Conservation (phyloP, 92 coral and sea anemone genomes). For the Zoanthus sociatus region DNA sequence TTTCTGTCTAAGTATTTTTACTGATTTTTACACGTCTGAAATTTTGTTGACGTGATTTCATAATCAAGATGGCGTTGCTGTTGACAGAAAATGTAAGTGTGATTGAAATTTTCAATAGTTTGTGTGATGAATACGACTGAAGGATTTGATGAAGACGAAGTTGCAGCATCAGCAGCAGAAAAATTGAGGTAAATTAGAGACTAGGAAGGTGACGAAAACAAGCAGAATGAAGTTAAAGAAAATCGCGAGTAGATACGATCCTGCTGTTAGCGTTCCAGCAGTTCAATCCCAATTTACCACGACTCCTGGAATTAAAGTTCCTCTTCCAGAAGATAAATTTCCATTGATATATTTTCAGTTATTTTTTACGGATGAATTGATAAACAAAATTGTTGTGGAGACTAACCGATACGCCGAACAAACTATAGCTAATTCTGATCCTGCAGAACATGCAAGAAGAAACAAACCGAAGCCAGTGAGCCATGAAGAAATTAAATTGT, state of each 20-base stretch:
- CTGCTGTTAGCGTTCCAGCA: neutral
- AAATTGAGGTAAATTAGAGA: neutral
- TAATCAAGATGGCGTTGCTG: neutral
- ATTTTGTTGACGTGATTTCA: neutral
- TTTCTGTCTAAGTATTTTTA: neutral
- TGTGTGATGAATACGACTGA: neutral
- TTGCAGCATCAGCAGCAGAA: neutral
- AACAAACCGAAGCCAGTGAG: neutral
- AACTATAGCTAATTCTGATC: neutral
- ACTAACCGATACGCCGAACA: neutral
- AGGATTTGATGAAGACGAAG: neutral
- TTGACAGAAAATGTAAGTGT: neutral
- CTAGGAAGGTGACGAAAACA: neutral
- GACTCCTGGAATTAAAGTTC: neutral
- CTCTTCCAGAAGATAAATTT: neutral
- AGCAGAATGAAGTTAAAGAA: neutral
- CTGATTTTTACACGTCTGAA: neutral
- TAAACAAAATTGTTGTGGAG: constrained; percentile 10
- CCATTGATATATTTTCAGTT: neutral
- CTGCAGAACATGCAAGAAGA: too few relatives aligned
- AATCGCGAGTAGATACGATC: neutral
- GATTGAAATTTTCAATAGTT: neutral
- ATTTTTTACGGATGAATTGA: constrained; percentile 18
- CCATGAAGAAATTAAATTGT: constrained; percentile 5
- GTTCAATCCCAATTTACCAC: constrained; percentile 25